phyloP scores from a whole-genome alignment of 1,140 invertebrate species.

The Thaumatotibia leucotreta region DNA sequence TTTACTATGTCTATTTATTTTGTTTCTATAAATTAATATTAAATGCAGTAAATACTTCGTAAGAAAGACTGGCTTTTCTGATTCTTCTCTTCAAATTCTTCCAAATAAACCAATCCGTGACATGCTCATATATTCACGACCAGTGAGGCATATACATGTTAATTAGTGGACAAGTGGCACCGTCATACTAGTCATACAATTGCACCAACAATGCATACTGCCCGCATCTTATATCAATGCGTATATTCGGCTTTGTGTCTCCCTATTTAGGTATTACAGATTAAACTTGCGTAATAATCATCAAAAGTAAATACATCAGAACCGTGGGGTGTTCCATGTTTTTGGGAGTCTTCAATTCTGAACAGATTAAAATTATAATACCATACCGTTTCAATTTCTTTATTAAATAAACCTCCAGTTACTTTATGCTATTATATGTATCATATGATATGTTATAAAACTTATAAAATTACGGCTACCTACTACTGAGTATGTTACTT shows the following conservation, averaged over 20 bases:
- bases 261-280: no score
- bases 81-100: background rate
- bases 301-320: no score
- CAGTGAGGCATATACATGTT: background rate
- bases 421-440: no score
- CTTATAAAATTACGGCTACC: no score
- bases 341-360: no score
- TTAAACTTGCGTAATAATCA: no score
- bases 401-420: no score
- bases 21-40: background rate
- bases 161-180: background rate
- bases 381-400: no score
- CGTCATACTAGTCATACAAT: background rate
- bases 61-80: background rate
- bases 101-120: background rate
- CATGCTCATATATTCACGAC: background rate
- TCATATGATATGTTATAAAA: no score
- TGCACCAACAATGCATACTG: background rate
- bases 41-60: background rate
- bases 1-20: background rate
- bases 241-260: background rate
- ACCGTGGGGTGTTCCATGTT: no score
- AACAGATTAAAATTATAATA: no score
- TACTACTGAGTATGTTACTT: no score
- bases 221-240: background rate